Evolutionary conservation across 2,113 vertebrate species (phyloP).

Genomic region (Cyphomyrus discorhynchus): DNA sequence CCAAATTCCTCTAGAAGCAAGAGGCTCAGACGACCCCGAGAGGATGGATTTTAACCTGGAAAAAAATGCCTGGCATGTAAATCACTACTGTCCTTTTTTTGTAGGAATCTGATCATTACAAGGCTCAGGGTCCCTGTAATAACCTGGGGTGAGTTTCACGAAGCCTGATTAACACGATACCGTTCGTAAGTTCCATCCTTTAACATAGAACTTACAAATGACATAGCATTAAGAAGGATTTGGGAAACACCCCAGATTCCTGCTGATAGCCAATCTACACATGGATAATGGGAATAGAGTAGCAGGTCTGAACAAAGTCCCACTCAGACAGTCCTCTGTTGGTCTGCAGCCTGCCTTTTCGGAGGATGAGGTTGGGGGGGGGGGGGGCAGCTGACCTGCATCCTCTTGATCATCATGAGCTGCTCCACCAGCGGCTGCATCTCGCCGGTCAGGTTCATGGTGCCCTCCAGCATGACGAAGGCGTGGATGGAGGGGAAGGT

Average conservation of each 20-base stretch:
- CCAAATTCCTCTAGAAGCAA: neutral
- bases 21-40: neutral
- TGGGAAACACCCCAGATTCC: neutral
- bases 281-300: neutral
- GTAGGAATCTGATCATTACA: neutral
- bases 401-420: constrained; percentile 96
- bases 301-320: neutral
- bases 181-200: no score
- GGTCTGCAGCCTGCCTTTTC: neutral
- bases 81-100: neutral
- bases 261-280: neutral
- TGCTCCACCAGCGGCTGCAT: constrained; percentile 88
- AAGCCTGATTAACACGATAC: no score
- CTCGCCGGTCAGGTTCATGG: constrained; percentile 95
- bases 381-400: constrained; percentile 73
- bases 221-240: no score
- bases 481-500: constrained; percentile 89
- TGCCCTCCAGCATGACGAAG: constrained; percentile 89
- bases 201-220: no score
- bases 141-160: neutral
- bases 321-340: neutral
- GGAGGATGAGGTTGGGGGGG: no score
- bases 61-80: neutral
- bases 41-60: neutral
- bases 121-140: neutral